phyloP scores from a whole-genome alignment of 2,888 invertebrate genomes.

The Coelinius sp. region DNA sequence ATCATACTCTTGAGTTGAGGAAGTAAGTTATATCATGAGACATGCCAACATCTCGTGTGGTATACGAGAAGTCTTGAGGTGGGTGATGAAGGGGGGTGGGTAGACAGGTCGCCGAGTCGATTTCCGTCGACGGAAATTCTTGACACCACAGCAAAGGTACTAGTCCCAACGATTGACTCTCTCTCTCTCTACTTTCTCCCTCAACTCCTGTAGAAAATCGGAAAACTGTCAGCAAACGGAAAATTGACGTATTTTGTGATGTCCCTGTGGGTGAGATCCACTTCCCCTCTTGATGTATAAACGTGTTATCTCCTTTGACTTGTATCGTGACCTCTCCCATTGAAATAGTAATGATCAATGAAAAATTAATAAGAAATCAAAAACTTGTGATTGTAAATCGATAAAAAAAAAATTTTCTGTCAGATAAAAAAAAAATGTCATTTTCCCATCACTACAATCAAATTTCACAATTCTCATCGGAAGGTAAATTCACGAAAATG shows the following conservation, averaged over 20 bases:
- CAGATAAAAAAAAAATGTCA: no score
- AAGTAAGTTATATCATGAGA: neutral
- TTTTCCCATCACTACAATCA: no score
- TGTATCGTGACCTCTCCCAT: neutral
- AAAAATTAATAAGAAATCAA: no score
- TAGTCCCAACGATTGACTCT: slow-evolving; percentile 17
- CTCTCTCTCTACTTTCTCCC: slow-evolving; percentile 28
- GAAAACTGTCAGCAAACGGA: slow-evolving; percentile 44
- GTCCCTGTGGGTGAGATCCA: slow-evolving; percentile 16
- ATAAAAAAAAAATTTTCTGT: no score
- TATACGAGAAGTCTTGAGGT: neutral
- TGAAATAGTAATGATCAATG: no score
- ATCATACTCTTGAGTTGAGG: neutral
- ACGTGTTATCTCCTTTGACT: neutral
- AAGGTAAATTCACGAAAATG: no score
- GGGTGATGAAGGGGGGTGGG: neutral
- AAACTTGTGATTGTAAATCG: no score
- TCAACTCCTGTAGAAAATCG: slow-evolving; percentile 37
- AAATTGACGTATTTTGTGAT: slow-evolving; percentile 45
- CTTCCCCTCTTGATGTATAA: neutral
- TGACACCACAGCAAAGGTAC: slow-evolving; percentile 37
- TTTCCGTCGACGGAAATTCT: slow-evolving; percentile 42
- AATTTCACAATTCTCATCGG: no score
- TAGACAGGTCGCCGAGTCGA: slow-evolving; percentile 33
- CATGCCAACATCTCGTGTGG: neutral